phyloP scores from a whole-genome alignment of 2,797 vertebrate genomes.

The Acanthornis magna region DNA sequence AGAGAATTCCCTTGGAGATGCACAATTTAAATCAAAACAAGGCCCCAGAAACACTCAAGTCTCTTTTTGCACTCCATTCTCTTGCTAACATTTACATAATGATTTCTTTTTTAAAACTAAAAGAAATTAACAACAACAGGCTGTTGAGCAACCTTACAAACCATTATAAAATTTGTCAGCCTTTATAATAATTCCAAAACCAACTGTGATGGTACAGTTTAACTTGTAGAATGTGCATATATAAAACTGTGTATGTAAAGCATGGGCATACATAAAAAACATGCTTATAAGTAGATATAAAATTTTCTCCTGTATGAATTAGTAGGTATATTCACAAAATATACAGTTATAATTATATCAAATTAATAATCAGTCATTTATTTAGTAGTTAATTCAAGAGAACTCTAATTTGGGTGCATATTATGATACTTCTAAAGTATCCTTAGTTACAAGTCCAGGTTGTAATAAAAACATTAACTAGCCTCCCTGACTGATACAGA shows the following conservation, averaged over 20 bases:
- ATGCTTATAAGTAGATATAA: not conserved
- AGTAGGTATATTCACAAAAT: not conserved
- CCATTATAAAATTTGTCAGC: not conserved
- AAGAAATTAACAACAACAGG: not conserved
- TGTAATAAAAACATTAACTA: not conserved
- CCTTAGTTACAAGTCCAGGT: not conserved
- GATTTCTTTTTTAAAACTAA: not conserved
- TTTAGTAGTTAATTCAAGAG: not conserved
- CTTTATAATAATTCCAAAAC: not conserved
- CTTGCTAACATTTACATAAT: not conserved
- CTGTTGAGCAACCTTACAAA: not conserved
- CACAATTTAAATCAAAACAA: rapidly evolving
- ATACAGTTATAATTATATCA: not conserved
- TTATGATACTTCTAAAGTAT: not conserved
- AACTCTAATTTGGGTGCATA: not conserved
- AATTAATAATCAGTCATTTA: not conserved
- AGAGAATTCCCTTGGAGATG: not conserved
- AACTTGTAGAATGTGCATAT: not conserved
- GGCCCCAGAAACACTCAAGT: not conserved
- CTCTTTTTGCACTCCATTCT: not conserved
- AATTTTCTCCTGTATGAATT: not conserved
- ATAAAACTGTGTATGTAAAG: not conserved
- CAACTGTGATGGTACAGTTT: not conserved
- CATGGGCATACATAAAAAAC: not conserved
- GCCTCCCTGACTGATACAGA: not conserved